Base-by-base conservation (phyloP, 1,140 invertebrate genomes). In the Atta texana region DNA sequence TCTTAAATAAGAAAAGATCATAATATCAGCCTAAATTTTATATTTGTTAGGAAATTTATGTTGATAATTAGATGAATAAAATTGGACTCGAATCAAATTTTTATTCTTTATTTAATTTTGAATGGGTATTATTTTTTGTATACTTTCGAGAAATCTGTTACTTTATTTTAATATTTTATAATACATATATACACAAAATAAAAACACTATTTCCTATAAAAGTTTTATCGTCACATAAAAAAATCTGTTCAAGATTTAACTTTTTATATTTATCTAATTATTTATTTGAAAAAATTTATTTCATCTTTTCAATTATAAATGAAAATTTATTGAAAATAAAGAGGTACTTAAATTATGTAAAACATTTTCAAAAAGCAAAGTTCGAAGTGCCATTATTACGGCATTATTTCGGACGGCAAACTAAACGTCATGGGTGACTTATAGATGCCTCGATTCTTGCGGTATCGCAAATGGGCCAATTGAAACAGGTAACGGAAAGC, bases 401-500 rank as follows among this genome's bases (percentile, higher is more conserved):
- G 2, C 31, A 57, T 78, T 34, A 71, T 66, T 21, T 7, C 14
- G 10, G 2, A 10, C n/a, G n/a, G 4, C 5, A 49, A 74, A 72
- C 12, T 18, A 44, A 28, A 72, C 16, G 12, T 82, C 28, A 49
- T 21, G 7, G 8, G 14, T 24, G 14, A 61, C 28, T 63, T 75
- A 21, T 24, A n/a, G n/a, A n/a, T 31, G 14, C 51, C 18, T 74
- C n/a, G 44, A 71, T 71, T 18, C 10, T 59, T 44, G n/a, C 34
- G 64, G 49, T 69, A 44, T 51, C 39, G 14, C 55, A 75, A 84
- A 75, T 10, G 24, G 44, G 28, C n/a, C 8, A 75, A 75, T 61
- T 44, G 69, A 59, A 57, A 66, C 74, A 90, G 89, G 89, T 91
- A 91, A 89, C 74, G 76, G 66, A 90, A 88, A 81, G 53, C 34